Base-by-base conservation (phyloP, 2,797 vertebrate genomes). In the Jordanella pulchra region DNA sequence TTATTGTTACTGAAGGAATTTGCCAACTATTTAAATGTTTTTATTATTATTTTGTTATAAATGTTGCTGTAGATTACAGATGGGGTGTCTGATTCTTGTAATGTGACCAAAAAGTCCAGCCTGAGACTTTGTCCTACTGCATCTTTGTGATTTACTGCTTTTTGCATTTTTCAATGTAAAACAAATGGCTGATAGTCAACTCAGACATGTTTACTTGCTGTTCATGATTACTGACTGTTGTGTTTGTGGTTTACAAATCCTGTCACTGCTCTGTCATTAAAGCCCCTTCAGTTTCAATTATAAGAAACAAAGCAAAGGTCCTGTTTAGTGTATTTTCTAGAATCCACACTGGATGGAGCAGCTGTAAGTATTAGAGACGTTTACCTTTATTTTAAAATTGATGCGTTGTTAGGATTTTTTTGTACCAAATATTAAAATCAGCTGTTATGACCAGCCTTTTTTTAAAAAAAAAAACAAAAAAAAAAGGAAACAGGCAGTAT, bases 401-500 rank as follows among this genome's bases (percentile, higher is more conserved):
- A 73, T 73, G 56, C 45, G 0, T 73, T 77, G 67, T 54, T n/a
- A 50, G 76, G 44, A 14, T 48, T 67, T 74, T 75, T 83, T 39
- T 82, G 79, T 83, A 71, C 4, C n/a, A n/a, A 83, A 76, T 84
- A 75, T 68, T 78, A 10, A 75, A 78, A 56, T 66, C 54, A 55
- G 39, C 18, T 80, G 71, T 82, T 87, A 47, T 84, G 79, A 12
- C 66, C 66, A 61, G 78, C n/a, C 1, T 61, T 84, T 87, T 86
- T 90, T 87, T 88, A 39, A 42, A 47, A 42, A 42, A 42, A 63
- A 92, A 79, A 79, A 67, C 83, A n/a, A n/a, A n/a, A n/a, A n/a
- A 39, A 42, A 48, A 45, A 45, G 13, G 44, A 92, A 79, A 78
- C 67, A 82, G 68, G 55, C 89, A 93, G 89, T 93, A 91, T 93